Base-by-base conservation (phyloP, 37 sponge, comb jelly and placozoan genomes). In the Diacarnus erythraeanus region DNA sequence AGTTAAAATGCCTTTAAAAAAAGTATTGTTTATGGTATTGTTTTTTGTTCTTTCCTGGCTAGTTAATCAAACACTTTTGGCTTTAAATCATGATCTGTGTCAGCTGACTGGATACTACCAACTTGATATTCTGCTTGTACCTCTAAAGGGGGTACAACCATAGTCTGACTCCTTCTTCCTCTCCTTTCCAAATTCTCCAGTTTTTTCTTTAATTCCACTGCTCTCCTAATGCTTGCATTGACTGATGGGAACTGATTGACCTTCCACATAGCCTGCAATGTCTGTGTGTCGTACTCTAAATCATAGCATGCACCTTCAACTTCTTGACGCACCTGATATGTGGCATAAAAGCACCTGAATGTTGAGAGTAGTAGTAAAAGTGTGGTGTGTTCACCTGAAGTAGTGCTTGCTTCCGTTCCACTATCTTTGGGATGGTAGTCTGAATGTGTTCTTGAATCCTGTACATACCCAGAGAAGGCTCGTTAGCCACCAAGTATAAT, bases 391-490 rank as follows among this genome's bases (percentile, higher is more conserved):
- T 22, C 3, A 74, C 74, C 20, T 69, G 51, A 2, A 79, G 51
- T 3, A 91, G 61, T 12, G 69, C 18, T 61, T 69, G 86, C 27
- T 63, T 66, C 37, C 73, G 72, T 4, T 80, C 77, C 29, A 83
- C 78, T 18, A 88, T 40, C 38, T 74, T 84, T 18, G 93, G 93
- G 1, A 88, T 77, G 0, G 58, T 77, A 1, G 30, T n/a, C 26
- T 42, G 42, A 15, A 84, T 47, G 75, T 92, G 93, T 59, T 92
- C 93, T 42, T 92, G 89, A 4, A 92, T 57, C 15, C 93, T 69
- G 69, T 85, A 92, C 89, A 92, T 71, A 3, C 93, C 93, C 18
- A 92, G 68, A 12, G 89, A 88, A 3, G 93, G 93, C 38, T 92
- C 93, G 67, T 92, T 92, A 33, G 89, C 86, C 18, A 68, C 56